Evolutionary conservation across 2,797 vertebrate genomes (phyloP).

Genomic region (Enteromius fasciolatus): DNA sequence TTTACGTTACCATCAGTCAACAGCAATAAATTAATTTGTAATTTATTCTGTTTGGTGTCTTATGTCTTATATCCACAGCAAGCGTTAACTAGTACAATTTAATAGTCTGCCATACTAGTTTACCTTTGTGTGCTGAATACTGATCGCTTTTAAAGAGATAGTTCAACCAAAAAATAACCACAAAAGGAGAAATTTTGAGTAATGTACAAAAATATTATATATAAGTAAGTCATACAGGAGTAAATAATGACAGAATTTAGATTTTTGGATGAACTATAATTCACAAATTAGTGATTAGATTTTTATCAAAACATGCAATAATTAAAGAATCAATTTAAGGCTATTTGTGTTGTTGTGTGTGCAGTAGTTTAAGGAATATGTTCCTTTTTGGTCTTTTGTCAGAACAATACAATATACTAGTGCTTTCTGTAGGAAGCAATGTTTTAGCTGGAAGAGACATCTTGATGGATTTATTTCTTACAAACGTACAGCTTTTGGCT

Average conservation of each 20-base stretch:
- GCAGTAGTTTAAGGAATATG: background rate
- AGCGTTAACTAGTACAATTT: background rate
- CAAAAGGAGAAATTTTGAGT: background rate
- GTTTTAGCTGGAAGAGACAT: background rate
- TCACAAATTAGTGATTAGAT: background rate
- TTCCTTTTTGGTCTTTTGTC: background rate
- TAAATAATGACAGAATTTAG: background rate
- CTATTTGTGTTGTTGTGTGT: background rate
- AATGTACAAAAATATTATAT: background rate
- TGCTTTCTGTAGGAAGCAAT: background rate
- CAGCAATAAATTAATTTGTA: background rate
- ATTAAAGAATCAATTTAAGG: background rate
- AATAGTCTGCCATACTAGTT: background rate
- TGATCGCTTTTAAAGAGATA: background rate
- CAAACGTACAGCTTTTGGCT: background rate
- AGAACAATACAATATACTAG: background rate
- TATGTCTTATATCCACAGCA: background rate
- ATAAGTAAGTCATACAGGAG: background rate
- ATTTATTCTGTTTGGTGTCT: too few species aligned
- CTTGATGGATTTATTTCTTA: background rate
- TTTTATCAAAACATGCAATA: slow-evolving; percentile 10
- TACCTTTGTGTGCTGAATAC: background rate
- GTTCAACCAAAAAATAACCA: background rate
- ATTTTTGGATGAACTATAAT: background rate
- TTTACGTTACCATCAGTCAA: background rate